Evolutionary conservation across 2,888 invertebrate genomes (phyloP).

Genomic region (Cantharis lateralis): DNA sequence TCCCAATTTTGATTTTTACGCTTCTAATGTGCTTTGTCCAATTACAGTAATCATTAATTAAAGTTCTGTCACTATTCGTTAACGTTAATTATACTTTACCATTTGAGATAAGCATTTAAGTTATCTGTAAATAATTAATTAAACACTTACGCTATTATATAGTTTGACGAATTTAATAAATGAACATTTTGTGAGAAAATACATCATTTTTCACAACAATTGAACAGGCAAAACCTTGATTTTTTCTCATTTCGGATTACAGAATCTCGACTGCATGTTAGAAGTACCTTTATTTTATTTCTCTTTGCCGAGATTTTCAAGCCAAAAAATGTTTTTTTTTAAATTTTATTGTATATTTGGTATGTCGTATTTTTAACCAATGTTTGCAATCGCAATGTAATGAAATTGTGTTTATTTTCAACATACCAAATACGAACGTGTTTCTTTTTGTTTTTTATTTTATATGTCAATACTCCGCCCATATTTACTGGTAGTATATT

Average conservation of each 20-base stretch:
- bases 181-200: neutral
- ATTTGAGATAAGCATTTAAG: neutral
- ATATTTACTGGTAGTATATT: conserved; percentile 23
- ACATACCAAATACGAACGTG: conserved; percentile 8
- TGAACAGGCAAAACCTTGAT: too few relatives aligned
- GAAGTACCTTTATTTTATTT: too few relatives aligned
- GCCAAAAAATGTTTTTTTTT: too few relatives aligned
- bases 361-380: neutral
- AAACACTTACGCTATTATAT: neutral
- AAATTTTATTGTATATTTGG: neutral
- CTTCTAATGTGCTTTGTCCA: neutral
- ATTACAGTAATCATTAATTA: neutral
- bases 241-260: too few relatives aligned
- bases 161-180: neutral
- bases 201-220: neutral
- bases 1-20: neutral
- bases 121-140: neutral
- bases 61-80: neutral
- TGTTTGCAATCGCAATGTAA: neutral
- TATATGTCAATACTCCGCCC: conserved; percentile 19
- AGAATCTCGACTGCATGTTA: too few relatives aligned
- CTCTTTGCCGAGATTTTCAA: too few relatives aligned
- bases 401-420: neutral
- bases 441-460: conserved; percentile 9
- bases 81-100: neutral